Conservation (phyloP, 2,888 invertebrate genomes). For the Ophonus ardosiacus region DNA sequence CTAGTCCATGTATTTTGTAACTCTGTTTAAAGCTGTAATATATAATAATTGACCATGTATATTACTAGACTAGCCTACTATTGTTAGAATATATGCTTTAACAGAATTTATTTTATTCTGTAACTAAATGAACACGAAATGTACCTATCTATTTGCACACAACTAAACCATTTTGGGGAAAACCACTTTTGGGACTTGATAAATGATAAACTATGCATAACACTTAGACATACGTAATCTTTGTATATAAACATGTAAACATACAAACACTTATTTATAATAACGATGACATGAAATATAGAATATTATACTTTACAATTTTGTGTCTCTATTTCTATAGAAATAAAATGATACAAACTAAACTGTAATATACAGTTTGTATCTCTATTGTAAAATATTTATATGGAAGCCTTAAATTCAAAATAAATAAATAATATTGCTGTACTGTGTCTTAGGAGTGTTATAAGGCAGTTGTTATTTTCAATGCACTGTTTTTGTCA, state of each 20-base stretch:
- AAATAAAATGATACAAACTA: conserved; percentile 34
- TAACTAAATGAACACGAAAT: conserved; percentile 15
- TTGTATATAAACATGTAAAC: conserved; percentile 60
- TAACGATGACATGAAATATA: conserved; percentile 42
- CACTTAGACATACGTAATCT: conserved; percentile 45
- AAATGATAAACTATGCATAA: conserved; percentile 29
- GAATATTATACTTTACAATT: conserved; percentile 28
- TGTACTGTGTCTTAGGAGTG: conserved; percentile 53
- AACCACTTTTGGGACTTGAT: conserved; percentile 29
- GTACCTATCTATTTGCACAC: not conserved
- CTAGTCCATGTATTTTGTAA: conserved; percentile 20
- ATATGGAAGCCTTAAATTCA: conserved; percentile 56
- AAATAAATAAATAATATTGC: conserved; percentile 53
- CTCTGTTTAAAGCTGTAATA: conserved; percentile 25
- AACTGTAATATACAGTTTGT: not conserved
- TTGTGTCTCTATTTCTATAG: conserved; percentile 26
- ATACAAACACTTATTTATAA: conserved; percentile 59
- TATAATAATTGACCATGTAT: conserved; percentile 42
- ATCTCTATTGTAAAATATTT: conserved; percentile 24
- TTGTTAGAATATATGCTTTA: conserved; percentile 3
- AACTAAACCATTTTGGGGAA: conserved; percentile 12
- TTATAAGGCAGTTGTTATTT: conserved; percentile 61
- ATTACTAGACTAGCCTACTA: conserved; percentile 10
- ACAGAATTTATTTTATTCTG: not conserved
- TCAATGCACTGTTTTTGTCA: conserved; percentile 61